Base-by-base conservation (phyloP, 2,113 vertebrate genomes). In the Indicator maculatus region DNA sequence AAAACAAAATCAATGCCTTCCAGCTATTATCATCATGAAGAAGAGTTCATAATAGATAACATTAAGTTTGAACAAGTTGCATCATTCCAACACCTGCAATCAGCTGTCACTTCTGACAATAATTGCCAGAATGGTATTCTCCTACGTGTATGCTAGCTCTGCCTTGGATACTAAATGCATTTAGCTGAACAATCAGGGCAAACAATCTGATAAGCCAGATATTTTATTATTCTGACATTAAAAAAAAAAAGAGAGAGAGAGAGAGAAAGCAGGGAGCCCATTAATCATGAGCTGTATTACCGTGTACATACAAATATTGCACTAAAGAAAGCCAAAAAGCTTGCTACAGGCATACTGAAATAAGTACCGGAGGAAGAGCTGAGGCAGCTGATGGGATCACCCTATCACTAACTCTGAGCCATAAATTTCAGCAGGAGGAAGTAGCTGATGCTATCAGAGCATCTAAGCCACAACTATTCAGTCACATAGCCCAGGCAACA, bases 1-100 rank as follows among this genome's bases (percentile, higher is more conserved):
- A 97, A 98, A 97, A 97, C 96, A 97, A 98, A 98, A 98, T 98
- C 98, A 98, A 98, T 98, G 97, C 97, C 97, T 98, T 97, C 97
- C 96, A 98, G 97, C 97, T 97, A 98, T 98, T 98, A 98, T 96
- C 97, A 97, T 98, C 97, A 94, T 89, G 98, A 97, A 97, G 97
- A 96, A 47, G 96, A 98, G 98, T 98, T 98, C 97, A 97, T 98
- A 97, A 98, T 97, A 98, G 97, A 97, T 95, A 96, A 96, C 97
- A 98, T 97, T 98, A 97, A 97, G 96, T 96, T 97, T 97, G 97
- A 98, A 98, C 97, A 98, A 97, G 97, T 97, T 96, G 96, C 96
- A 97, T 97, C 97, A 96, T 93, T 98, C 97, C 96, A 96, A 97
- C 96, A 96, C 96, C 97, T 98, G 92, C 93, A 95, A 97, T 97